These are phyloP conservation scores for Drosophila sp. DNA, from an alignment of 1,140 invertebrate species.

Conservation along the genomic window DNA sequence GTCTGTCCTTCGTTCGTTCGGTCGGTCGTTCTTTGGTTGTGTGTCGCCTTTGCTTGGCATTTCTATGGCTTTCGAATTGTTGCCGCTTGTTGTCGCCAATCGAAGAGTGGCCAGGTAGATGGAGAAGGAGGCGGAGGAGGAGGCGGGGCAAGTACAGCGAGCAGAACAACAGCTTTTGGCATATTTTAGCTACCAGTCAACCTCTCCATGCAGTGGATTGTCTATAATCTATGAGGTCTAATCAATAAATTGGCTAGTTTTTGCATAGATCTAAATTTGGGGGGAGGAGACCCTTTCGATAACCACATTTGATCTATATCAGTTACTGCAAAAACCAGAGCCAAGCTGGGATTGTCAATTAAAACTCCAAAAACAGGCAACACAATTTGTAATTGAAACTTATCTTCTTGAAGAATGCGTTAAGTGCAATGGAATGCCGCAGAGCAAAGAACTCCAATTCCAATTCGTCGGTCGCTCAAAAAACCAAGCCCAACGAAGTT, in stretches of 20 bases:
- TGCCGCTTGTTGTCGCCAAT: slow-evolving; percentile 32
- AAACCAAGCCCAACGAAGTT: slow-evolving; percentile 48
- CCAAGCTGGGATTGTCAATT: slow-evolving; percentile 60
- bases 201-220: no score
- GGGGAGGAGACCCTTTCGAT: slow-evolving; percentile 18
- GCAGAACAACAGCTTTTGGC: slow-evolving; percentile 69
- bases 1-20: not conserved
- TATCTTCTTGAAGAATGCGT: slow-evolving; percentile 71
- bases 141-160: slow-evolving; percentile 69
- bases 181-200: slow-evolving; percentile 56
- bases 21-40: slow-evolving; percentile 1
- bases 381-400: slow-evolving; percentile 80
- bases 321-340: not conserved
- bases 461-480: slow-evolving; percentile 34
- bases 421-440: slow-evolving; percentile 72
- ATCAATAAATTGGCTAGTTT: slow-evolving; percentile 37
- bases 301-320: slow-evolving; percentile 65
- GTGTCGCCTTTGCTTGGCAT: slow-evolving; percentile 37
- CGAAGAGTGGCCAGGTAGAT: not conserved
- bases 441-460: slow-evolving; percentile 26
- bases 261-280: not conserved
- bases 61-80: slow-evolving; percentile 55
- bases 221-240: slow-evolving; percentile 48
- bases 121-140: slow-evolving; percentile 15
- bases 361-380: slow-evolving; percentile 63